phyloP scores from a whole-genome alignment of 2,888 invertebrate species.

The Drosophila greeni region DNA sequence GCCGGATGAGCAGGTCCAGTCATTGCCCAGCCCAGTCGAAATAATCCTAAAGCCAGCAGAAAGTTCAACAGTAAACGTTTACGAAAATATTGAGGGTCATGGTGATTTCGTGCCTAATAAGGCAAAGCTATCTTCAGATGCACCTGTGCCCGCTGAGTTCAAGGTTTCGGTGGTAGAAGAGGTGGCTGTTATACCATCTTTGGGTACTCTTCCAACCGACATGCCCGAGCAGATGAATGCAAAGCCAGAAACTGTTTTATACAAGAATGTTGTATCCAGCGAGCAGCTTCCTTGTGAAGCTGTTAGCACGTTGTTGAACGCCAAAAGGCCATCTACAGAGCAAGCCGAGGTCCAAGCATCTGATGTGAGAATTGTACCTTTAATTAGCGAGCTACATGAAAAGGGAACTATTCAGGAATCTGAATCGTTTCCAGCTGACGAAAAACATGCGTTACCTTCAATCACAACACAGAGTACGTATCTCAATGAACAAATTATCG shows the following conservation, averaged over 20 bases:
- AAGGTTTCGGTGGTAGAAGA: slow-evolving; percentile 68
- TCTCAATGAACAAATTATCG: slow-evolving; percentile 59
- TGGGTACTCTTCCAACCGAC: slow-evolving; percentile 39
- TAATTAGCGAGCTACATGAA: slow-evolving; percentile 52
- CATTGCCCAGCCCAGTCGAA: slow-evolving; percentile 33
- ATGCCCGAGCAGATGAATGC: slow-evolving; percentile 27
- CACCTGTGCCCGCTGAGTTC: slow-evolving; percentile 46
- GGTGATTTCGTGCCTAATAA: slow-evolving; percentile 55
- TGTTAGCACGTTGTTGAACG: slow-evolving; percentile 37
- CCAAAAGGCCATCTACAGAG: slow-evolving; percentile 20
- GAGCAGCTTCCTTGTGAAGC: slow-evolving; percentile 62
- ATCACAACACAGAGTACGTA: slow-evolving; percentile 68
- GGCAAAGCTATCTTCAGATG: slow-evolving; percentile 30
- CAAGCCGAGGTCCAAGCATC: slow-evolving; percentile 44
- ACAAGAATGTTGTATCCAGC: slow-evolving; percentile 51
- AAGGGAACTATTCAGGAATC: slow-evolving; percentile 49
- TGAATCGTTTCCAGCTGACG: slow-evolving; percentile 12
- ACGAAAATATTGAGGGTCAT: slow-evolving; percentile 63
- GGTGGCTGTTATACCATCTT: slow-evolving; percentile 49
- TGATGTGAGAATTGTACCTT: slow-evolving; percentile 25
- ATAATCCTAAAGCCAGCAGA: slow-evolving; percentile 44
- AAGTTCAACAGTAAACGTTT: slow-evolving; percentile 56
- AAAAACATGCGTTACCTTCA: slow-evolving; percentile 39
- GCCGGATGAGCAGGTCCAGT: neutral
- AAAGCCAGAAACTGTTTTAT: slow-evolving; percentile 29